These are phyloP conservation scores for Drosophila tropicalis DNA, from an alignment of 1,140 invertebrate genomes.

Conservation along the genomic window DNA sequence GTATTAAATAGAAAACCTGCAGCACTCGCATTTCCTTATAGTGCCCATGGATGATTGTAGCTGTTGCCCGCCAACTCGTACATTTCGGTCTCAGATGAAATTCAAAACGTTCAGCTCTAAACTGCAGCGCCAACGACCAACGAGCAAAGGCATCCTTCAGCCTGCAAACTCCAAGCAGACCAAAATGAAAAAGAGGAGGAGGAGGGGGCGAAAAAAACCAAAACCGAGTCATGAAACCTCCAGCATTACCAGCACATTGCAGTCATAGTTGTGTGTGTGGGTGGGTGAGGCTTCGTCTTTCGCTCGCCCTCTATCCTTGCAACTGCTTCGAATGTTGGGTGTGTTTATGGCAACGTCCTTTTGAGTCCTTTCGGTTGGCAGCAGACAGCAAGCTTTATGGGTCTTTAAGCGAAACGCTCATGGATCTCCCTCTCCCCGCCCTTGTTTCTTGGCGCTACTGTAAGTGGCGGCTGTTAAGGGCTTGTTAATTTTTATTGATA, in stretches of 20 bases:
- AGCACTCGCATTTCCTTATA: conserved; percentile 1
- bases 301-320: too few species aligned
- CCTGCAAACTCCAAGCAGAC: background rate
- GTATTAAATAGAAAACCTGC: conserved; percentile 15
- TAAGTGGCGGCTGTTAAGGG: conserved; percentile 58
- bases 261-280: conserved; percentile 16
- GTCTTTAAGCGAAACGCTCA: conserved; percentile 46
- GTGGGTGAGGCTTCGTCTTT: background rate
- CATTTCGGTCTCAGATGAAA: conserved; percentile 40
- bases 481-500: conserved; percentile 62
- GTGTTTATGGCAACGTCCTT: conserved; percentile 18
- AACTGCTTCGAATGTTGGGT: conserved; percentile 1
- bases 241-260: conserved; percentile 28
- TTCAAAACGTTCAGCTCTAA: conserved; percentile 64
- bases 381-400: conserved; percentile 45
- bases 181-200: too few species aligned
- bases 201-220: background rate
- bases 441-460: background rate
- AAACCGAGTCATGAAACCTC: background rate
- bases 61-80: background rate
- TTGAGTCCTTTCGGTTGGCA: conserved; percentile 21
- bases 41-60: conserved; percentile 28
- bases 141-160: background rate
- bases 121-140: conserved; percentile 31
- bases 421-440: background rate